Evolutionary conservation across 2,113 vertebrate genomes (phyloP).

Genomic region (Hippocampus mohnikei): DNA sequence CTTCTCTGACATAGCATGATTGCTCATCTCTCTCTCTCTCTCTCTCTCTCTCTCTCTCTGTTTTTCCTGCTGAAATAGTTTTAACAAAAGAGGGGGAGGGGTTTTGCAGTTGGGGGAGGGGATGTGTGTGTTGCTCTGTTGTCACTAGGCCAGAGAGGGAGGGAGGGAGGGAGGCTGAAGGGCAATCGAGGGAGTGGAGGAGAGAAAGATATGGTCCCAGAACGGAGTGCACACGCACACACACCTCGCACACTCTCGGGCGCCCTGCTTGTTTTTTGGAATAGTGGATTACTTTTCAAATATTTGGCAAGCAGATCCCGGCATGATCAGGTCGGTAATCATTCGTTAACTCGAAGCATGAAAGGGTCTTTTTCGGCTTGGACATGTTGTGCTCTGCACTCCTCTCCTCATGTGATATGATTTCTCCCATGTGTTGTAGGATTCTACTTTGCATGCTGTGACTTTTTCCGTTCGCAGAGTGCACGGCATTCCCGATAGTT

Average conservation of each 20-base stretch:
- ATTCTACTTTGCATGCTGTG: background rate
- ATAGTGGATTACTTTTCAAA: constrained; percentile 50
- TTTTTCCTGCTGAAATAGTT: constrained; percentile 73
- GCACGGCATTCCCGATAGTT: background rate
- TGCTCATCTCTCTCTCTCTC: constrained; percentile 66
- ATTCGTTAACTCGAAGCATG: constrained; percentile 27
- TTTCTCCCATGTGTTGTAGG: background rate
- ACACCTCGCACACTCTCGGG: constrained; percentile 8
- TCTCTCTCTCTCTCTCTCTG: constrained; percentile 58
- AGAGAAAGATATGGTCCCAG: constrained; percentile 55
- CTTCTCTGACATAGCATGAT: constrained; percentile 63
- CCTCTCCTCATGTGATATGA: constrained; percentile 2
- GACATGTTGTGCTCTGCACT: background rate
- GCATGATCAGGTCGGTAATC: constrained; percentile 58
- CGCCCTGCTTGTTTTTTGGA: constrained; percentile 34
- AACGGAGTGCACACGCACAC: constrained; percentile 27
- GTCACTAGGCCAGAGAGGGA: constrained; percentile 55
- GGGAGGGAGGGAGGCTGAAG: constrained; percentile 42
- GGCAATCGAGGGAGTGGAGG: constrained; percentile 48
- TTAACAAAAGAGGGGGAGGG: constrained; percentile 68
- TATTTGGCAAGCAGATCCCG: constrained; percentile 18
- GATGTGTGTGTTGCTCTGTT: constrained; percentile 59
- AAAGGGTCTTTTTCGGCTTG: constrained; percentile 13
- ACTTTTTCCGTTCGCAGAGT: background rate
- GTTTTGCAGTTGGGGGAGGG: constrained; percentile 52